Base-by-base conservation (phyloP, 2,113 vertebrate genomes). In the Myotis brandtii region DNA sequence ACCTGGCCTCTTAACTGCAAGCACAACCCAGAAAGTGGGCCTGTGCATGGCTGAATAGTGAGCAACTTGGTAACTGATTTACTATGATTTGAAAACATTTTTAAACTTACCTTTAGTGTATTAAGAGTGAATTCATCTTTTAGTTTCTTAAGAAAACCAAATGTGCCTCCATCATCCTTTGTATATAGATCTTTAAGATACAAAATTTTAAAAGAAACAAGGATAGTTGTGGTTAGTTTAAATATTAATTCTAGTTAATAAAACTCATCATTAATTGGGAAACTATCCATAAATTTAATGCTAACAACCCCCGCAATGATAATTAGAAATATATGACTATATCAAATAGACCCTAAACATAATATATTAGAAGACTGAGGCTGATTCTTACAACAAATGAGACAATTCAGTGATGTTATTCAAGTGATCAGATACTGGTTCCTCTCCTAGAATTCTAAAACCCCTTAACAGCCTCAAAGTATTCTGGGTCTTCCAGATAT, bases 31-130 rank as follows among this genome's bases (percentile, higher is more conserved):
- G 18, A 75, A n/a, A 76, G 11, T 1, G 2, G 30, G 46, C 50
- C 30, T 85, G 32, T 18, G 30, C n/a, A 32, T 12, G 6, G 32
- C 10, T 34, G 48, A 62, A 37, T 0, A n/a, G 17, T 12, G 43
- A 69, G 43, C 18, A 56, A 79, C 93, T 59, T 59, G 30, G 59
- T 86, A 54, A 92, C 5, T 16, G 17, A 62, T 54, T 76, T 72
- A 72, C 20, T 73, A 43, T 27, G 17, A 56, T 43, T 77, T 87
- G n/a, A 77, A 90, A 95, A 86, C 84, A 87, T 10, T 37, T 1
- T 37, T n/a, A 50, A 89, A 90, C 95, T 97, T 98, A 98, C 99
- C 98, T 99, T 99, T 93, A 99, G 34, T 48, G 21, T 97, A 82
- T 84, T 80, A 85, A 97, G 90, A 86, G 70, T 97, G 89, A 97